A percentile compares a stretch with the other conserved stretches of the same genome.
phyloP scores from a whole-genome alignment of 2,888 invertebrate species.

The Latrodectus hesperus region DNA sequence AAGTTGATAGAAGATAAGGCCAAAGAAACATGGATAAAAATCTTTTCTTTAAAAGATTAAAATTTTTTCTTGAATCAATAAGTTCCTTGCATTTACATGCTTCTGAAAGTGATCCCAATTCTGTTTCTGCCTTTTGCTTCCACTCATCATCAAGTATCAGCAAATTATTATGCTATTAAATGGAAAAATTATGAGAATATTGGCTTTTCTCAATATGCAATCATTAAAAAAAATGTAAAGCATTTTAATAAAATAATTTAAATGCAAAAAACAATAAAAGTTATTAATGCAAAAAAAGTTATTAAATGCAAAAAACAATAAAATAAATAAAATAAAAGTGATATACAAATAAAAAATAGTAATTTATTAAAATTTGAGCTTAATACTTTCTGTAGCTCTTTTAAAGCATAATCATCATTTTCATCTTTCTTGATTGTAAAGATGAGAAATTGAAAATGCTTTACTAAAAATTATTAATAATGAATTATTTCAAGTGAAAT shows the following conservation, averaged over 20 bases:
- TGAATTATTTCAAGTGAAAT: too few relatives aligned
- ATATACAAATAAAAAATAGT: too few relatives aligned
- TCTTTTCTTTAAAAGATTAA: constrained; percentile 10
- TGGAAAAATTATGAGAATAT: not conserved
- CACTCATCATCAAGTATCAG: not conserved
- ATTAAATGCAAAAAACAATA: not conserved
- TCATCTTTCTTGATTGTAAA: too few relatives aligned
- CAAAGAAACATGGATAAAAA: constrained; percentile 27
- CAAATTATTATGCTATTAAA: constrained; percentile 8
- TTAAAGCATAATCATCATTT: too few relatives aligned
- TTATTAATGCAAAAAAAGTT: too few relatives aligned
- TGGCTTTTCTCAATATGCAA: not conserved
- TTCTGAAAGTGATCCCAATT: not conserved
- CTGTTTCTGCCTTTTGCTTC: not conserved
- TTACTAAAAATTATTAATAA: too few relatives aligned
- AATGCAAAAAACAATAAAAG: not conserved
- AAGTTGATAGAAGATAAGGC: not conserved
- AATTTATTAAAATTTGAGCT: too few relatives aligned
- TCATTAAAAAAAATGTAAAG: not conserved
- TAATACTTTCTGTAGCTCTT: too few relatives aligned
- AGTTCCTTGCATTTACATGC: constrained; percentile 12
- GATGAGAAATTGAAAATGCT: too few relatives aligned
- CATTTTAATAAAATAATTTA: not conserved
- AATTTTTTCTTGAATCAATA: not conserved
- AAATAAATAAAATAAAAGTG: too few relatives aligned